Evolutionary conservation across 2,113 vertebrate species (phyloP).

Genomic region (Silurus glanis): DNA sequence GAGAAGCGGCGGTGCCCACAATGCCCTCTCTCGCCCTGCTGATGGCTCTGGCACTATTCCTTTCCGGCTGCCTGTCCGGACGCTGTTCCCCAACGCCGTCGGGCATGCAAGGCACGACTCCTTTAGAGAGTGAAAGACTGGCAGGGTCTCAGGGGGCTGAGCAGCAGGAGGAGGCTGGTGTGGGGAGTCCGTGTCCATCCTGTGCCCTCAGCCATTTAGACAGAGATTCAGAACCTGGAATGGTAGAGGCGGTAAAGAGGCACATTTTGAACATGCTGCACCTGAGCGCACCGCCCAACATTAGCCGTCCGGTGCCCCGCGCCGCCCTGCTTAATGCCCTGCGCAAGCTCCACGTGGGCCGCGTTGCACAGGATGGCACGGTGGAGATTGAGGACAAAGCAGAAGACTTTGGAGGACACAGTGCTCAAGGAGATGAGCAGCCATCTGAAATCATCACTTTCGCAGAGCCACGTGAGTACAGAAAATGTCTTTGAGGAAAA

Average conservation of each 20-base stretch:
- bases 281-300: conserved; percentile 89
- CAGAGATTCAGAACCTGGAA: conserved; percentile 81
- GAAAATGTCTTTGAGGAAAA: not conserved
- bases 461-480: conserved; percentile 78
- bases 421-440: conserved; percentile 76
- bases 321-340: conserved; percentile 93
- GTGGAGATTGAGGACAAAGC: conserved; percentile 90
- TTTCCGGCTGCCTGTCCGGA: conserved; percentile 76
- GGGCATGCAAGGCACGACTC: not conserved
- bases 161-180: conserved; percentile 65
- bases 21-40: conserved; percentile 69
- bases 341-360: conserved; percentile 91
- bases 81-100: conserved; percentile 72
- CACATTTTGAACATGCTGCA: conserved; percentile 97
- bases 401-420: conserved; percentile 62
- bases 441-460: conserved; percentile 95
- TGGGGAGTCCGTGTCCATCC: conserved; percentile 79
- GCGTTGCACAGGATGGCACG: conserved; percentile 85
- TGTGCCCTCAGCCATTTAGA: conserved; percentile 82
- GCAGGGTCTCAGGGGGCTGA: not conserved
- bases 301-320: conserved; percentile 89
- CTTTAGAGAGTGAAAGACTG: conserved; percentile 17
- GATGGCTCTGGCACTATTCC: conserved; percentile 77
- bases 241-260: conserved; percentile 96
- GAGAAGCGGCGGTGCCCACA: conserved; percentile 32